Conservation (phyloP, 37 sponge, comb jelly and placozoan genomes). For the Eunapius fragilis region DNA sequence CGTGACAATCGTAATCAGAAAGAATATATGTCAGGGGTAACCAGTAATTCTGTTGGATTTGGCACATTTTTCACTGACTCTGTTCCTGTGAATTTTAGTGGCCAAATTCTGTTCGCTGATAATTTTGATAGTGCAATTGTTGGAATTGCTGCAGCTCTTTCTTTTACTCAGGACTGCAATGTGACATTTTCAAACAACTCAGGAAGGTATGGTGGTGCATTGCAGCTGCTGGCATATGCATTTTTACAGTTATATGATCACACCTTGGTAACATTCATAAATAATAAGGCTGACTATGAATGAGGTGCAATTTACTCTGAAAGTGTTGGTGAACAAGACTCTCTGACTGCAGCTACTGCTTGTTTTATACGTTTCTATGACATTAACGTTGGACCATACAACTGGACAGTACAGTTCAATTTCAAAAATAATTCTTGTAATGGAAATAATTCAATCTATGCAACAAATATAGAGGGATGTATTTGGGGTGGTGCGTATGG, state of each 20-base stretch:
- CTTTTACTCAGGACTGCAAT: neutral
- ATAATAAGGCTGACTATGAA: neutral
- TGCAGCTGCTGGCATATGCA: conserved; percentile 13
- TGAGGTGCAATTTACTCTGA: conserved; percentile 28
- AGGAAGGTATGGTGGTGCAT: conserved; percentile 26
- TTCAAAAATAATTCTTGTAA: neutral
- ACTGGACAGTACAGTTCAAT: neutral
- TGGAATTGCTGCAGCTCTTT: neutral
- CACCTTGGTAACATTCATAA: neutral
- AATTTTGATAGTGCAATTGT: conserved; percentile 9
- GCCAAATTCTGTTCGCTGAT: neutral
- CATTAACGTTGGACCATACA: neutral
- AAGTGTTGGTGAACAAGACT: conserved; percentile 10
- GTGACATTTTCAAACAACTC: neutral
- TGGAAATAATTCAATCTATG: conserved; percentile 35
- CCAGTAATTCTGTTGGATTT: neutral
- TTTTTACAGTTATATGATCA: conserved; percentile 1
- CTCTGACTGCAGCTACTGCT: neutral
- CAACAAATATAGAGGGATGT: conserved; percentile 40
- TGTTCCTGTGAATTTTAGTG: conserved; percentile 14
- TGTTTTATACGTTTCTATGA: conserved; percentile 31
- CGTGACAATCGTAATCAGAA: neutral
- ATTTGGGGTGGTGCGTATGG: conserved; percentile 29
- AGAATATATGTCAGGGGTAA: neutral
- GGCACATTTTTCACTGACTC: conserved; percentile 53